These are phyloP conservation scores for Anthoscopus minutus DNA, from an alignment of 2,113 vertebrate species.

Conservation along the genomic window DNA sequence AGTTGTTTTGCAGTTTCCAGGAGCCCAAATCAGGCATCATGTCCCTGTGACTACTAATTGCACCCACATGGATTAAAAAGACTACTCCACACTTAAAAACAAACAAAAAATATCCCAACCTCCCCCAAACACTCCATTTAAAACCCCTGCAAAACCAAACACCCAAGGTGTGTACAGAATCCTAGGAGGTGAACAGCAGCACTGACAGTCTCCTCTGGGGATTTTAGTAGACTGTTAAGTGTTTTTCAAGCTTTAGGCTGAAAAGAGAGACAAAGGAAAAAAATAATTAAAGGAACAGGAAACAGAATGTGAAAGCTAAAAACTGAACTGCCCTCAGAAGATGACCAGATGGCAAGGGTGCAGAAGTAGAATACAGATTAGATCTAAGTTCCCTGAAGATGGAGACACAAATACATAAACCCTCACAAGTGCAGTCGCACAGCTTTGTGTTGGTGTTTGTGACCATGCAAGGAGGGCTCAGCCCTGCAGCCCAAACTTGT, in stretches of 20 bases:
- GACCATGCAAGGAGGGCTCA: not conserved
- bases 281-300: not conserved
- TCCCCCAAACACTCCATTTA: not conserved
- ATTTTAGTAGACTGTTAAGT: not conserved
- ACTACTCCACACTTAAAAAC: not conserved
- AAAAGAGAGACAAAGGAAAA: not conserved
- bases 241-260: not conserved
- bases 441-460: not conserved
- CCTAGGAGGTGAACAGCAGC: not conserved
- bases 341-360: not conserved
- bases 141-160: not conserved
- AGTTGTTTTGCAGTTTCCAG: not conserved
- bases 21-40: not conserved
- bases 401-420: not conserved
- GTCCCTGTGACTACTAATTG: not conserved
- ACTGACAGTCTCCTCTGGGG: not conserved
- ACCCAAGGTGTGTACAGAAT: not conserved
- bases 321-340: not conserved
- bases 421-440: not conserved
- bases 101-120: no score
- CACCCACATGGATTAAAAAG: not conserved
- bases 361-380: not conserved
- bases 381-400: not conserved
- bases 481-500: not conserved
- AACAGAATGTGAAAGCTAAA: not conserved